These are phyloP conservation scores for Clamator glandarius DNA, from an alignment of 2,797 vertebrate genomes.

Conservation along the genomic window DNA sequence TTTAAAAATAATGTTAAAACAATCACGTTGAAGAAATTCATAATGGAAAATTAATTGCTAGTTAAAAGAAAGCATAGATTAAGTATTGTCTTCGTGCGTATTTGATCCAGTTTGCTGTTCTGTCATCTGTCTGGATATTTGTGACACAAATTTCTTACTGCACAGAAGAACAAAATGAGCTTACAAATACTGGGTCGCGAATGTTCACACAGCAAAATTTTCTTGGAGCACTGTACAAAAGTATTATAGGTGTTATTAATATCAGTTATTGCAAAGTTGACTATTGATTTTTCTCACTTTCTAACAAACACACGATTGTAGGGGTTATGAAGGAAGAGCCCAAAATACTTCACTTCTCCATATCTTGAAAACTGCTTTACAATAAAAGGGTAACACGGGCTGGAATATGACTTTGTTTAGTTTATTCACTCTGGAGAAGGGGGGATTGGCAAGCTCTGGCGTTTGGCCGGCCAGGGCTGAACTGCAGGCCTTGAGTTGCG, in stretches of 20 bases:
- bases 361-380: neutral
- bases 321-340: neutral
- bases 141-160: neutral
- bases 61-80: neutral
- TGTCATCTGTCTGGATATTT: neutral
- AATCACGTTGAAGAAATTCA: neutral
- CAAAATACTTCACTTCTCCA: neutral
- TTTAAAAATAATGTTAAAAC: conserved; percentile 21
- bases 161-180: neutral
- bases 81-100: neutral
- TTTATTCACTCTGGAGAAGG: neutral
- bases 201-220: neutral
- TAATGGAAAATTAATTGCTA: neutral
- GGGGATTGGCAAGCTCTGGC: conserved; percentile 41
- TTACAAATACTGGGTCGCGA: neutral
- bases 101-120: neutral
- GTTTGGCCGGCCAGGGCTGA: neutral
- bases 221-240: neutral
- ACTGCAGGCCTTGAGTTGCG: conserved; percentile 29
- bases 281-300: neutral
- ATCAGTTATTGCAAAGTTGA: neutral
- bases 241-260: neutral
- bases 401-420: neutral
- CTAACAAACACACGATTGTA: neutral
- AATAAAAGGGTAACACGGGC: neutral